A percentile compares a stretch with the other conserved stretches of the same genome.
These are phyloP conservation scores for Carlito syrichta DNA, from an alignment of 2,113 vertebrate species.

Conservation along the genomic window DNA sequence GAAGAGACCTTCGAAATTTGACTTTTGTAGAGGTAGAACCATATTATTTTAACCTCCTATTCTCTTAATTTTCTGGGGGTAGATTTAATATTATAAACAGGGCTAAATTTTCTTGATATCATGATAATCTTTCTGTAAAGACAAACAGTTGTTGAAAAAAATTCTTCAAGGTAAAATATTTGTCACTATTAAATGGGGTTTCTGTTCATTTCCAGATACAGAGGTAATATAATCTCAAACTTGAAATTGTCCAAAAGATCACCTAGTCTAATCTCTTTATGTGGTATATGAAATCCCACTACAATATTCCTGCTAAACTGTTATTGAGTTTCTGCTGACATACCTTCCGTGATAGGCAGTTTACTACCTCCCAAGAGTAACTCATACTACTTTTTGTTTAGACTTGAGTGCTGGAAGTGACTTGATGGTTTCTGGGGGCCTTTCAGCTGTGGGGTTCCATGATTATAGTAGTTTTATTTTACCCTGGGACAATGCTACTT, in stretches of 20 bases:
- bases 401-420: neutral
- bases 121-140: neutral
- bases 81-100: neutral
- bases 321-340: neutral
- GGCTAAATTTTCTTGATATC: neutral
- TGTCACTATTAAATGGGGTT: neutral
- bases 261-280: neutral
- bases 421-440: neutral
- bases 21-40: neutral
- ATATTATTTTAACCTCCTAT: neutral
- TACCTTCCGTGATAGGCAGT: neutral
- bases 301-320: neutral
- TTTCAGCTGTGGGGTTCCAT: neutral
- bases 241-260: slow-evolving; percentile 37
- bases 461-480: neutral
- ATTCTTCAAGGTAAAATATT: neutral
- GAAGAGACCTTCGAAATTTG: neutral
- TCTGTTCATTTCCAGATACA: slow-evolving; percentile 11
- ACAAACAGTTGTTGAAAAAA: neutral
- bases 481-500: neutral
- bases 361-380: neutral
- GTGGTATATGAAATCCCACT: neutral
- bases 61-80: neutral
- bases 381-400: neutral
- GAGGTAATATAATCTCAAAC: neutral